Evolutionary conservation across 2,888 invertebrate species (phyloP), one percentile per base, ranked within the genome.

Genomic region (Halictus ligatus): DNA sequence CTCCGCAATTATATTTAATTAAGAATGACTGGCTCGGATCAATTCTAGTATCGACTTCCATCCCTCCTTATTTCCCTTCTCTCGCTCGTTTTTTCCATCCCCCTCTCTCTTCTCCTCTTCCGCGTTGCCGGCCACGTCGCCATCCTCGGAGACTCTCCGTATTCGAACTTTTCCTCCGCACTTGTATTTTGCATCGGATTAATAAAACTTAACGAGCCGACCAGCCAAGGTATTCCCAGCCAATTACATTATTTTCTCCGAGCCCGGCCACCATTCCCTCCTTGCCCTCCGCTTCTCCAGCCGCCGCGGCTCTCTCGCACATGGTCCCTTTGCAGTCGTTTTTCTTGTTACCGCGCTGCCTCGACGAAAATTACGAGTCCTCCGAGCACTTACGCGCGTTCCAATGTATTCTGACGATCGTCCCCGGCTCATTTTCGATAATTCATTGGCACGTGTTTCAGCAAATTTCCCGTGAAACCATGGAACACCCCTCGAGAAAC

Each of bases 151-250:
- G 75, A 85, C 73, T 85, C 83, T 79, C 79, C 80, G 84, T 85
- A 80, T 85, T 89, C 80, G 78, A 84, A 80, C 64, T 77, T 74
- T 81, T 48, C 74, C 15, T 71, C 73, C 35, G 40, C 58, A 58
- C 67, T 83, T 80, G 83, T 88, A 87, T 85, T 84, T 85, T 85
- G 90, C 83, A 87, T 87, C 67, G 83, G 84, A 92, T 92, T 92
- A 91, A 92, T 91, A 88, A 91, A 89, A 92, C 80, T 88, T 91
- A 90, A 91, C 82, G 89, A 91, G 87, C 88, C 80, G 72, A 80
- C 75, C 84, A 79, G 64, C 74, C 79, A 69, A 89, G 81, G 81
- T 81, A 90, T 88, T 76, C 76, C 88, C 64, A 81, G 80, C 84
- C 87, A 90, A 92, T 92, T 91, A 92, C 84, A 88, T 88, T 92